A percentile compares a stretch with the other conserved stretches of the same genome.
Evolutionary conservation across 2,888 invertebrate genomes (phyloP).

Genomic region (Drosophila hamatofila): DNA sequence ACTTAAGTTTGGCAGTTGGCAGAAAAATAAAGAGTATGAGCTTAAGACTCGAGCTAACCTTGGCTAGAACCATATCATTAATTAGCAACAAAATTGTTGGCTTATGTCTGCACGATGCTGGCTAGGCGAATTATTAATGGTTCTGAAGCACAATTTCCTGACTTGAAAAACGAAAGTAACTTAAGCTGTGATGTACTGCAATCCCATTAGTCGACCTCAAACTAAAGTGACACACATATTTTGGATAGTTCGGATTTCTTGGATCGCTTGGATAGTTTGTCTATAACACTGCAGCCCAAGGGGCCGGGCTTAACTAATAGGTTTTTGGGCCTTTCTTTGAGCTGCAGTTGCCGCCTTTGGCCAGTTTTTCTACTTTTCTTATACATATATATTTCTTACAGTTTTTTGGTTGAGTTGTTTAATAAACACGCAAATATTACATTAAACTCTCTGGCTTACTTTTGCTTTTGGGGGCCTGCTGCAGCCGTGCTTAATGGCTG

Average conservation of each 20-base stretch:
- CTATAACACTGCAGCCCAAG: constrained; percentile 41
- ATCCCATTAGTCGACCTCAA: constrained; percentile 59
- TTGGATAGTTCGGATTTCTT: constrained; percentile 26
- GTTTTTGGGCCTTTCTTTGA: constrained; percentile 44
- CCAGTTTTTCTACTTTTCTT: constrained; percentile 56
- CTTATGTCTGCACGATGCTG: constrained; percentile 48
- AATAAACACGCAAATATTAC: constrained; percentile 79
- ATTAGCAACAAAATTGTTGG: constrained; percentile 37
- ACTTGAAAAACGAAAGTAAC: constrained; percentile 71
- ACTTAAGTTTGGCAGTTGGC: constrained; percentile 1
- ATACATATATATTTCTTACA: background rate
- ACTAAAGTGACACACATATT: constrained; percentile 54
- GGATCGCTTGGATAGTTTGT: constrained; percentile 17
- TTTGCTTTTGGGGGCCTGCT: constrained; percentile 52
- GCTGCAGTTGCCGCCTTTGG: constrained; percentile 59
- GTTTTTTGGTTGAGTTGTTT: constrained; percentile 61
- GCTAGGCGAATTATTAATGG: constrained; percentile 60
- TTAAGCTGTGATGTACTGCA: constrained; percentile 25
- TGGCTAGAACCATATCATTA: constrained; percentile 34
- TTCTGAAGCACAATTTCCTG: constrained; percentile 70
- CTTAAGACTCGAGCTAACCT: constrained; percentile 42
- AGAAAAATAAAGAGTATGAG: background rate
- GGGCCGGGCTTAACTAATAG: constrained; percentile 59
- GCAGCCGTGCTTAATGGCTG: constrained; percentile 64
- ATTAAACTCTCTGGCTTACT: constrained; percentile 63